A percentile compares a stretch with the other conserved stretches of the same genome.
Conservation (phyloP, 2,888 invertebrate species). For the Eurytoma adleriae region DNA sequence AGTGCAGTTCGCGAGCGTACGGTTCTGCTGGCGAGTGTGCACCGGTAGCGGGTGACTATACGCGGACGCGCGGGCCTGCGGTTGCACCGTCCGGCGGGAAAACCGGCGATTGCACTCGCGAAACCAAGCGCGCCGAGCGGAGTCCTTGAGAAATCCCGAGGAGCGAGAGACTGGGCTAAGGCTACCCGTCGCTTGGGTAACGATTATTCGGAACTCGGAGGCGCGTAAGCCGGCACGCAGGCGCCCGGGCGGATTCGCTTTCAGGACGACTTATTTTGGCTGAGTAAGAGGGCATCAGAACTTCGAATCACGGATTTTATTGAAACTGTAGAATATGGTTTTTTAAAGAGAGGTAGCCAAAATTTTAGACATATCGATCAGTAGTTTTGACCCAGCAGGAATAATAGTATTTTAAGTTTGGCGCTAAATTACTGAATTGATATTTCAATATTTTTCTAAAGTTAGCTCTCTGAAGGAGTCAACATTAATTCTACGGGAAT, state of each 20-base stretch:
- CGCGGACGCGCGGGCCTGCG: too few relatives aligned
- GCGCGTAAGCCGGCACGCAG: neutral
- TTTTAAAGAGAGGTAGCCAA: too few relatives aligned
- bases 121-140: neutral
- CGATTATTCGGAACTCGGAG: conserved; percentile 37
- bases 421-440: too few relatives aligned
- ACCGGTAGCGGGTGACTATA: too few relatives aligned
- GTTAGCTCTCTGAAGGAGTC: too few relatives aligned
- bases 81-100: too few relatives aligned
- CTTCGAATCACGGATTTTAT: neutral
- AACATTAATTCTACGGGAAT: too few relatives aligned
- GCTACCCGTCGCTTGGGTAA: conserved; percentile 52
- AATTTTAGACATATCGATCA: too few relatives aligned
- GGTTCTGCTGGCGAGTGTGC: too few relatives aligned
- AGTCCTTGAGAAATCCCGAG: conserved; percentile 59
- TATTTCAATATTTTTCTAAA: too few relatives aligned
- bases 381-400: too few relatives aligned
- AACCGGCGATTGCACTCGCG: conserved; percentile 8
- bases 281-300: neutral
- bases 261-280: neutral
- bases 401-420: too few relatives aligned
- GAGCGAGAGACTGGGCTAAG: conserved; percentile 57
- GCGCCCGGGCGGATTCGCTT: conserved; percentile 6
- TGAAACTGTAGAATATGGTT: neutral
- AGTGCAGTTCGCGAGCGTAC: neutral